Evolutionary conservation across 2,888 invertebrate species (phyloP).

Genomic region (Drosophila colorata): DNA sequence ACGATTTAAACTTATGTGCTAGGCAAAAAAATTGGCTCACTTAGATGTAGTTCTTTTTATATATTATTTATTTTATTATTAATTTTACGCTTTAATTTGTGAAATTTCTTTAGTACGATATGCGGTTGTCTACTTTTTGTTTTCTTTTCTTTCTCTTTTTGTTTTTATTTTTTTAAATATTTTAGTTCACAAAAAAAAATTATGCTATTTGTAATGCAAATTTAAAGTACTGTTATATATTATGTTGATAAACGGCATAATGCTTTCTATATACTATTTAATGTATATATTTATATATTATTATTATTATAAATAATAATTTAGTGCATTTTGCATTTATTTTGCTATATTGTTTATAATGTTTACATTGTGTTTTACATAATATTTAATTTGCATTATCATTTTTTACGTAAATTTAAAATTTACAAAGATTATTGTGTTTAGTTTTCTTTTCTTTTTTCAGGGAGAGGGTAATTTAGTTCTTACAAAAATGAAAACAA

Average conservation of each 20-base stretch:
- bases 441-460: constrained; percentile 30
- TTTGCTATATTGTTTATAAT: constrained; percentile 69
- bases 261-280: constrained; percentile 39
- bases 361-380: constrained; percentile 58
- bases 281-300: constrained; percentile 31
- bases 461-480: constrained; percentile 9
- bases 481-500: constrained; percentile 30
- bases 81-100: constrained; percentile 45
- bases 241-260: constrained; percentile 65
- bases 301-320: constrained; percentile 73
- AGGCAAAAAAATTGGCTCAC: constrained; percentile 74
- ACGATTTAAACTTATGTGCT: constrained; percentile 67
- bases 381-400: constrained; percentile 47
- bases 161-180: constrained; percentile 48
- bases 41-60: constrained; percentile 46
- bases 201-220: constrained; percentile 75
- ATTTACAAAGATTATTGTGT: constrained; percentile 76
- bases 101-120: constrained; percentile 72
- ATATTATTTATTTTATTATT: constrained; percentile 35
- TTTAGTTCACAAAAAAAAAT: constrained; percentile 71
- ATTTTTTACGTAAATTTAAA: constrained; percentile 70
- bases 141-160: constrained; percentile 26
- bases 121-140: constrained; percentile 62
- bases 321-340: constrained; percentile 76
- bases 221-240: constrained; percentile 65